phyloP scores from a whole-genome alignment of 2,888 invertebrate species.

The Napeogenes sylphis region DNA sequence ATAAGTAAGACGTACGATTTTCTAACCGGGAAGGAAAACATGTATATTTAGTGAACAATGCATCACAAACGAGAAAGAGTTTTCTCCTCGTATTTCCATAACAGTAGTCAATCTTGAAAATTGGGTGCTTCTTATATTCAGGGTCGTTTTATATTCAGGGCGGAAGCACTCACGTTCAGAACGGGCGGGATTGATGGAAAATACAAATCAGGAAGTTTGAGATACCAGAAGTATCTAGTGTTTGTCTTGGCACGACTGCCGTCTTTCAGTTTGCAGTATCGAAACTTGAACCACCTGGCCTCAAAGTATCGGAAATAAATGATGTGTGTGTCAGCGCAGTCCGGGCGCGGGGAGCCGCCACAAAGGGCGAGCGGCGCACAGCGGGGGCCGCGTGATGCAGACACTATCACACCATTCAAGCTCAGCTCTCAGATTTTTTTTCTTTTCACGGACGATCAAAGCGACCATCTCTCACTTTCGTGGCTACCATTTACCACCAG shows the following conservation, averaged over 20 bases:
- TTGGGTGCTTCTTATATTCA: constrained; percentile 36
- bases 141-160: constrained; percentile 51
- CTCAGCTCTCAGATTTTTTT: constrained; percentile 49
- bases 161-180: constrained; percentile 46
- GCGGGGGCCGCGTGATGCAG: constrained; percentile 60
- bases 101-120: constrained; percentile 46
- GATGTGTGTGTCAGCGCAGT: constrained; percentile 36
- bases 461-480: constrained; percentile 49
- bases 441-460: constrained; percentile 55
- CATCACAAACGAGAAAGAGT: constrained; percentile 42
- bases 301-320: constrained; percentile 42
- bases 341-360: constrained; percentile 46
- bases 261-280: constrained; percentile 21
- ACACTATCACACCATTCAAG: constrained; percentile 65
- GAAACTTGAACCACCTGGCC: constrained; percentile 31
- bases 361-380: constrained; percentile 51
- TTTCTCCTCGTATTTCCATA: constrained; percentile 48
- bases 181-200: constrained; percentile 35
- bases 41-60: constrained; percentile 35
- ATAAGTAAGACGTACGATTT: neutral
- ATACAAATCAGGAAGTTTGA: constrained; percentile 27
- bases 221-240: constrained; percentile 14
- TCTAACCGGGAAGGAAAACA: constrained; percentile 1
- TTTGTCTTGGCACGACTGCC: constrained; percentile 34
- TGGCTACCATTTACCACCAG: constrained; percentile 6